Evolutionary conservation across 1,140 invertebrate genomes (phyloP).

Genomic region (Megalonaias nervosa): DNA sequence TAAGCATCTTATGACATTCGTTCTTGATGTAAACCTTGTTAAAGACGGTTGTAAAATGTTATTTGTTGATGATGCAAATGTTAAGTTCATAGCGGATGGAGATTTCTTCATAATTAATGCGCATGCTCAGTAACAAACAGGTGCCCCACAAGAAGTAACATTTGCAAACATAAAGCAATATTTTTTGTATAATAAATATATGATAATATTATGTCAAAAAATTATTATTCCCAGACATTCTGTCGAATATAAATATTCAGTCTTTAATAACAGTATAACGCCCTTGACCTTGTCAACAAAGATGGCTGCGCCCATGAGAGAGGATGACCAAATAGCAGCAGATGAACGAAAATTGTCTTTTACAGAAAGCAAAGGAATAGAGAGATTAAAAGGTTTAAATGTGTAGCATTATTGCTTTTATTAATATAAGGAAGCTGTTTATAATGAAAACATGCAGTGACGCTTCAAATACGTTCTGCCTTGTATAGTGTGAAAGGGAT

Average conservation of each 20-base stretch:
- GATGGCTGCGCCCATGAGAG: slow-evolving; percentile 25
- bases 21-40: slow-evolving; percentile 4
- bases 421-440: neutral
- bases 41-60: slow-evolving; percentile 12
- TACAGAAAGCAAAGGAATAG: neutral
- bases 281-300: slow-evolving; percentile 42
- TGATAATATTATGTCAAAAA: neutral
- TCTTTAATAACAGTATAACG: neutral
- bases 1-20: slow-evolving; percentile 15
- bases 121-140: slow-evolving; percentile 47
- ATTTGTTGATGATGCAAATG: slow-evolving; percentile 3
- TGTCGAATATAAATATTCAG: neutral
- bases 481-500: too few relatives aligned
- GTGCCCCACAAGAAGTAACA: neutral
- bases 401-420: neutral
- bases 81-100: slow-evolving; percentile 12
- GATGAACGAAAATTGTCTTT: neutral
- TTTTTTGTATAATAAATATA: neutral
- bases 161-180: neutral
- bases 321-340: neutral
- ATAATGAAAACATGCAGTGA: neutral
- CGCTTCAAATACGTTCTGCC: neutral
- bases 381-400: neutral
- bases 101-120: slow-evolving; percentile 47
- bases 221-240: neutral